Conservation (phyloP, 2,888 invertebrate genomes). For the Nomada ferruginata region DNA sequence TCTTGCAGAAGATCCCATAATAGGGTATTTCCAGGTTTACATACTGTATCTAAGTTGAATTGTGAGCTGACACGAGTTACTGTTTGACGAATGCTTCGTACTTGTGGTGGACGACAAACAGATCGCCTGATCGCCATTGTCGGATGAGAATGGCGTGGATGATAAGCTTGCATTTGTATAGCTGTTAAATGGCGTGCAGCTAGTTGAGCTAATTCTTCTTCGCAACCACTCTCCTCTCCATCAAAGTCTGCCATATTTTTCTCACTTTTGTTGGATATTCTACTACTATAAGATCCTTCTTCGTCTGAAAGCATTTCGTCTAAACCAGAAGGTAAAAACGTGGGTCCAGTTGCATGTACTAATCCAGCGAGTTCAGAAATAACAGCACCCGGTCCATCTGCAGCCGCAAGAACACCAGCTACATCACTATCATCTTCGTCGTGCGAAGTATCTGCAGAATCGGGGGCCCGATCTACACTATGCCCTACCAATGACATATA, state of each 20-base stretch:
- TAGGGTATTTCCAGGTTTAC: slow-evolving; percentile 95
- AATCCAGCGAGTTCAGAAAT: slow-evolving; percentile 85
- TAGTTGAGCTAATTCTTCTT: slow-evolving; percentile 92
- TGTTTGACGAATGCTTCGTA: slow-evolving; percentile 71
- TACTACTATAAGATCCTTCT: slow-evolving; percentile 95
- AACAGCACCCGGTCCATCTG: slow-evolving; percentile 81
- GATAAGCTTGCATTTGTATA: slow-evolving; percentile 83
- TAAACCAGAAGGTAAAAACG: slow-evolving; percentile 79
- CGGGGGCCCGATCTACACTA: slow-evolving; percentile 72
- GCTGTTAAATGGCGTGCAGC: slow-evolving; percentile 86
- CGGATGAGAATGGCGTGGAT: slow-evolving; percentile 80
- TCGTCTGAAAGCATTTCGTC: slow-evolving; percentile 83
- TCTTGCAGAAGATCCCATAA: slow-evolving; percentile 98
- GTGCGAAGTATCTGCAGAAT: slow-evolving; percentile 81
- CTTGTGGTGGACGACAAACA: slow-evolving; percentile 77
- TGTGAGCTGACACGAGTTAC: slow-evolving; percentile 78
- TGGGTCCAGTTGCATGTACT: slow-evolving; percentile 81
- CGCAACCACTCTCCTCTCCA: slow-evolving; percentile 94
- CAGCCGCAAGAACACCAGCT: slow-evolving; percentile 76
- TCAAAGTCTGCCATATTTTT: slow-evolving; percentile 98
- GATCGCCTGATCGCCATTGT: slow-evolving; percentile 78
- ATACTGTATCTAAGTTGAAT: slow-evolving; percentile 90
- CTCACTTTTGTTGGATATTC: slow-evolving; percentile 96
- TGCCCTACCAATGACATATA: slow-evolving; percentile 76
- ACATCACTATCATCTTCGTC: slow-evolving; percentile 82